Percentiles rank a stretch among this genome's conserved stretches.
Conservation (phyloP, 2,888 invertebrate species). For the Brachycybe producta region DNA sequence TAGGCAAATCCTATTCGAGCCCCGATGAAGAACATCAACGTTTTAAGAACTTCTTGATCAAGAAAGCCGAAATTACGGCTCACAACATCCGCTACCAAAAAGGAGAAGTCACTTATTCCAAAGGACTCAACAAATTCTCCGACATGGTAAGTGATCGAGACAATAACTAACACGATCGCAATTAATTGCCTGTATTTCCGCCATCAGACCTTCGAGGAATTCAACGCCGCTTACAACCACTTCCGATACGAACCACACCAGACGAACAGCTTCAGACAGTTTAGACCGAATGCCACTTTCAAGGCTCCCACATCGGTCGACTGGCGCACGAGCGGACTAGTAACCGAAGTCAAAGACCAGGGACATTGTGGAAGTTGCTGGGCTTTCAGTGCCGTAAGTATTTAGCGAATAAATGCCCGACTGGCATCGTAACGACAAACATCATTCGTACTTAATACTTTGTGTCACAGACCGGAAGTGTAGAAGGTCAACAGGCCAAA, state of each 20-base stretch:
- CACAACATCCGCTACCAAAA: neutral
- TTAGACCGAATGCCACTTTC: no score
- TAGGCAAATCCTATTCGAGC: neutral
- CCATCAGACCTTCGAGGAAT: constrained; percentile 31
- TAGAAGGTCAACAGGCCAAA: constrained; percentile 50
- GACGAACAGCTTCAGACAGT: no score
- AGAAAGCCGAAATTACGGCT: neutral
- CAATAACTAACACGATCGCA: neutral
- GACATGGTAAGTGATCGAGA: neutral
- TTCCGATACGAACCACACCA: no score
- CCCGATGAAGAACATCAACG: neutral
- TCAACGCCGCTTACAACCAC: no score
- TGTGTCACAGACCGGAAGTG: constrained; percentile 57
- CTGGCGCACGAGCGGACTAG: constrained; percentile 61
- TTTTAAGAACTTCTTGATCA: constrained; percentile 18
- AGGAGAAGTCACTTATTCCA: neutral
- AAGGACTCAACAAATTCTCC: neutral
- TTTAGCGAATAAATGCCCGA: no score
- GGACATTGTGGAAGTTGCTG: constrained; percentile 76
- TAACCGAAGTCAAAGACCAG: constrained; percentile 57
- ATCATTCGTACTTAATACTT: no score
- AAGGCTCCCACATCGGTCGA: constrained; percentile 39
- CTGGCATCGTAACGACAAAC: no score
- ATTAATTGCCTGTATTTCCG: constrained; percentile 42
- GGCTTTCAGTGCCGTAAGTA: constrained; percentile 55